Base-by-base conservation (phyloP, 1,140 invertebrate species). In the Rhizoglyphus robini region DNA sequence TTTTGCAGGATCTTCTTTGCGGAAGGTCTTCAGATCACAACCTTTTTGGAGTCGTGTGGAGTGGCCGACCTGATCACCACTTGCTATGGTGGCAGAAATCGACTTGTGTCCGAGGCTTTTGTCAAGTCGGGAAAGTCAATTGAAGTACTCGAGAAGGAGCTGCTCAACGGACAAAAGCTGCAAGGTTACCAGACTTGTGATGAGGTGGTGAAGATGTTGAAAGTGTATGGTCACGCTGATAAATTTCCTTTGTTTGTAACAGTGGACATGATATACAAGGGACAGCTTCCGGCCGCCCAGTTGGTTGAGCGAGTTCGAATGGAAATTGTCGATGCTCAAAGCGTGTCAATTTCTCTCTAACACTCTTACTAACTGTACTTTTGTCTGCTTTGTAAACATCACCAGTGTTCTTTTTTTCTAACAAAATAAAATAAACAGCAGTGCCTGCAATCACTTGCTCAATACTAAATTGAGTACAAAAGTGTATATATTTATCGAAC, bases 61-160 rank as follows among this genome's bases (percentile, higher is more conserved):
- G 87, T 99, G 13, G 96, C 96, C 64, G 96, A 99, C 83, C 82
- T 99, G n/a, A n/a, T n/a, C n/a, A n/a, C n/a, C n/a, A n/a, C n/a
- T n/a, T n/a, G n/a, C n/a, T n/a, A n/a, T n/a, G 30, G 92, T 99
- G 66, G 99, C 96, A 0, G 96, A 63, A 99, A 99, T 76, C 81
- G 95, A 68, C 86, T 84, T 75, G 88, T 98, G 20, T 88, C 90
- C 0, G 94, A 97, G 74, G 93, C 92, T 18, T 98, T 94, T 76
- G 92, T 93, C 1, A 90, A 85, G 71, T 88, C 89, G 4, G 87
- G 88, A 68, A 96, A 96, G 79, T 85, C 86, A 1, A 89, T 99
- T 70, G 85, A 86, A 94, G 73, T 79, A 98, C 54, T 96, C 99
- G 77, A n/a, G n/a, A n/a, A n/a, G n/a, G n/a, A n/a, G n/a, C n/a